A percentile compares a stretch with the other conserved stretches of the same genome.
These are phyloP conservation scores for Rhamnusium bicolor DNA, from an alignment of 2,888 invertebrate species.

Conservation along the genomic window DNA sequence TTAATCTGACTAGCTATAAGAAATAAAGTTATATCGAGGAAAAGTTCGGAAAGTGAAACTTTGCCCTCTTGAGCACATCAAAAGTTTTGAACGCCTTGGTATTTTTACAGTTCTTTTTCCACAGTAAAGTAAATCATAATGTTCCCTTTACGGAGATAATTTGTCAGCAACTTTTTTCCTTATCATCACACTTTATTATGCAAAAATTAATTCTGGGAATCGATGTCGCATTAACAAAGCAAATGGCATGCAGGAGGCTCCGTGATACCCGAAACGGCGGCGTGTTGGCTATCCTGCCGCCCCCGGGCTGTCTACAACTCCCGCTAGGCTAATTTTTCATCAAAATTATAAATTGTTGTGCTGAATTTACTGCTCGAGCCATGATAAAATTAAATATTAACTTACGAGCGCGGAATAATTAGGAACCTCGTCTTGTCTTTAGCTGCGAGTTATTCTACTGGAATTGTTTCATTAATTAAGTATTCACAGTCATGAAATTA, in stretches of 20 bases:
- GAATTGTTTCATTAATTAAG: constrained; percentile 66
- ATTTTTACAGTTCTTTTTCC: constrained; percentile 16
- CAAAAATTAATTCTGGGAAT: constrained; percentile 18
- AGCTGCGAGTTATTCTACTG: constrained; percentile 62
- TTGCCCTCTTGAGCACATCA: constrained; percentile 27
- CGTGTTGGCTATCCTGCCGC: constrained; percentile 8
- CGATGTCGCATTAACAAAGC: constrained; percentile 21
- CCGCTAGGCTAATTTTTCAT: constrained; percentile 64
- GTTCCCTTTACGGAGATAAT: constrained; percentile 24
- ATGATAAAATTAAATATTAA: constrained; percentile 67
- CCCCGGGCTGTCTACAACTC: constrained; percentile 45
- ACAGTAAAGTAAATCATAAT: constrained; percentile 29
- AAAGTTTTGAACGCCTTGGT: constrained; percentile 16
- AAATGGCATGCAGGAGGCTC: constrained; percentile 16
- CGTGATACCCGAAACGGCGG: constrained; percentile 10
- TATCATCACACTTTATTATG: constrained; percentile 24
- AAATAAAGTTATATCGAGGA: constrained; percentile 24
- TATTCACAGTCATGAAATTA: constrained; percentile 58
- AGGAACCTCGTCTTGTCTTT: constrained; percentile 59
- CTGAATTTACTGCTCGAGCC: constrained; percentile 63
- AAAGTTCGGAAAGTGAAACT: constrained; percentile 29
- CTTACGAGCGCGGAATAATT: constrained; percentile 66
- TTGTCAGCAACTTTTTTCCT: constrained; percentile 29
- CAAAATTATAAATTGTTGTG: constrained; percentile 66
- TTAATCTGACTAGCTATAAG: constrained; percentile 20